Conservation (phyloP, 2,797 vertebrate genomes). For the Acanthis flammea region DNA sequence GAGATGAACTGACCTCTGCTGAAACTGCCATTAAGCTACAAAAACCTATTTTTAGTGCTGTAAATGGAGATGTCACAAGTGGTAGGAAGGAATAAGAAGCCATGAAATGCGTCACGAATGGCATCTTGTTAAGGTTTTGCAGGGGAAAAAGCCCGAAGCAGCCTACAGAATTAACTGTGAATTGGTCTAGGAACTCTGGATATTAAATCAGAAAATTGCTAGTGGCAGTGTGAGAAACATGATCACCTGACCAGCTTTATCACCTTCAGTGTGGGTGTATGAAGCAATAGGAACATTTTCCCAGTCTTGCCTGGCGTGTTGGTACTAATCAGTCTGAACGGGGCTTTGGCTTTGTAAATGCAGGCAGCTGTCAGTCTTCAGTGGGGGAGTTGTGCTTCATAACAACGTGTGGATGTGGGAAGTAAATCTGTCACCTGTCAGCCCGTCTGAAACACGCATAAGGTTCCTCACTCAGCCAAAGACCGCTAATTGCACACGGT, state of each 20-base stretch:
- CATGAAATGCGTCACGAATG: accelerated
- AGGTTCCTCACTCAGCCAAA: neutral
- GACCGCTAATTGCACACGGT: neutral
- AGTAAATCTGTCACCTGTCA: slow-evolving; percentile 57
- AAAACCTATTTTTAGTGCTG: neutral
- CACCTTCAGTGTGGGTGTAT: neutral
- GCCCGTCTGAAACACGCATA: neutral
- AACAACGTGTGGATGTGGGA: slow-evolving; percentile 33
- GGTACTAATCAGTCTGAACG: slow-evolving; percentile 5
- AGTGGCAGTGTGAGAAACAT: neutral
- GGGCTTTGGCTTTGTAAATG: slow-evolving; percentile 2
- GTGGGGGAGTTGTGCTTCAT: slow-evolving; percentile 17
- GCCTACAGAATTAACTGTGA: neutral
- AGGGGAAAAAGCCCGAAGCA: neutral
- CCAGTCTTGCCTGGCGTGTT: neutral
- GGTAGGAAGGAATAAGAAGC: neutral
- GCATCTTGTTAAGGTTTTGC: neutral
- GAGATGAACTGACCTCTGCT: neutral
- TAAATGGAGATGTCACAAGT: neutral
- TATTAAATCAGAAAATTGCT: neutral
- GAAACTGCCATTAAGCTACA: neutral
- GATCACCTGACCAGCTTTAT: neutral
- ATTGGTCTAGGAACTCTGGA: neutral
- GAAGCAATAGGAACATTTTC: slow-evolving; percentile 15
- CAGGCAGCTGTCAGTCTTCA: slow-evolving; percentile 43